Percentiles rank a stretch among this genome's conserved stretches.
Conservation (phyloP, 2,797 vertebrate genomes). For the Pangasius djambal region DNA sequence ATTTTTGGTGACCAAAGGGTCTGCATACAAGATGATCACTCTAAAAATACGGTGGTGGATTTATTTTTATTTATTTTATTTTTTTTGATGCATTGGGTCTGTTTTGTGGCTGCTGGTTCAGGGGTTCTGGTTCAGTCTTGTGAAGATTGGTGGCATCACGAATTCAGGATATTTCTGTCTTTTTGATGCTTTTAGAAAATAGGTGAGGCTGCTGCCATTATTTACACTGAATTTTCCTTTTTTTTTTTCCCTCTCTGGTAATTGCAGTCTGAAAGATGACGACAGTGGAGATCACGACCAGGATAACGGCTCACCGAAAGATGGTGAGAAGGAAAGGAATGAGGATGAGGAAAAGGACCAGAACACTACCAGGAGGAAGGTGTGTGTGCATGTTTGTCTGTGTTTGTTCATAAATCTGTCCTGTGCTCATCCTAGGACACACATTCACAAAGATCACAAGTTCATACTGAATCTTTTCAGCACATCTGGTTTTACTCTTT, state of each 20-base stretch:
- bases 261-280: conserved; percentile 81
- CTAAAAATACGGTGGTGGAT: background rate
- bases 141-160: background rate
- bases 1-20: background rate
- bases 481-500: background rate
- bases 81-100: background rate
- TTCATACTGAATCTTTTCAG: background rate
- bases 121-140: background rate
- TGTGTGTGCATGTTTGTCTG: background rate
- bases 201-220: background rate
- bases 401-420: background rate
- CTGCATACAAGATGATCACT: background rate
- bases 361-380: conserved; percentile 72
- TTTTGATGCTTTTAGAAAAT: background rate
- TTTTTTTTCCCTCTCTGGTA: background rate
- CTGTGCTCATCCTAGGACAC: background rate
- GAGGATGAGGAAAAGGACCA: conserved; percentile 79
- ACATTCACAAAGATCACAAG: background rate
- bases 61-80: background rate
- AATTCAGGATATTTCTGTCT: background rate
- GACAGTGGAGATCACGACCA: conserved; percentile 85
- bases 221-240: background rate
- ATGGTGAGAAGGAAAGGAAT: conserved; percentile 79
- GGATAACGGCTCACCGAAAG: conserved; percentile 82
- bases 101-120: background rate